Base-by-base conservation (phyloP, 2,888 invertebrate species). In the Congeria kusceri region DNA sequence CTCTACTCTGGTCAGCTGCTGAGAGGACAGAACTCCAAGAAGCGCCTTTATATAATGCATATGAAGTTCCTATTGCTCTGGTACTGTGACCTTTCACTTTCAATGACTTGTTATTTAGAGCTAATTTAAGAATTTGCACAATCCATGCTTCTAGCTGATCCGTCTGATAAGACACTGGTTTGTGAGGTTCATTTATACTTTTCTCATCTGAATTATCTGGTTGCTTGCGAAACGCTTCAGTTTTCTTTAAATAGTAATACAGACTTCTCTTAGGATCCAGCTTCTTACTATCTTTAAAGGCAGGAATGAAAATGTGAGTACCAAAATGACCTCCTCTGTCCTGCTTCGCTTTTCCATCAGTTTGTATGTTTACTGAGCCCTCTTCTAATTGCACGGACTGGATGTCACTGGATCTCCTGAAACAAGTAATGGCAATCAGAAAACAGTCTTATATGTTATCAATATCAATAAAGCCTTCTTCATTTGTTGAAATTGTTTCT, bases 1-100 rank as follows among this genome's bases (percentile, higher is more conserved):
- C 58, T 44, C 28, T 28, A 23, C 39, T 28, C 75, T 71, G 71
- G 46, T 80, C 72, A 59, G 76, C 80, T 49, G 65, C 59, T 9
- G 71, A 49, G 15, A 76, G 39, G 53, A 80, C 66, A 13, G 59
- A 32, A 15, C 59, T 49, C 32, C 69, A 62, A n/a, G 58, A 53
- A 25, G 63, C 67, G 13, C 77, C 74, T 27, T 70, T 77, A 39
- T 57, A 81, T 7, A 77, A 32, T 9, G 81, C 75, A 64, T 58
- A 76, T 28, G 72, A 74, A 32, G 77, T 73, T 27, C 74, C 74
- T n/a, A 77, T 64, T 11, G 71, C 64, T 57, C 71, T n/a, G n/a
- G 76, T 82, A 32, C 23, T 56, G 25, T 79, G 47, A 49, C 27
- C 69, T 69, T 68, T 68, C 11, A 74, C 77, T 46, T 75, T 47